Conservation (phyloP, 2,113 vertebrate genomes). For the Bostrychus sinensis region DNA sequence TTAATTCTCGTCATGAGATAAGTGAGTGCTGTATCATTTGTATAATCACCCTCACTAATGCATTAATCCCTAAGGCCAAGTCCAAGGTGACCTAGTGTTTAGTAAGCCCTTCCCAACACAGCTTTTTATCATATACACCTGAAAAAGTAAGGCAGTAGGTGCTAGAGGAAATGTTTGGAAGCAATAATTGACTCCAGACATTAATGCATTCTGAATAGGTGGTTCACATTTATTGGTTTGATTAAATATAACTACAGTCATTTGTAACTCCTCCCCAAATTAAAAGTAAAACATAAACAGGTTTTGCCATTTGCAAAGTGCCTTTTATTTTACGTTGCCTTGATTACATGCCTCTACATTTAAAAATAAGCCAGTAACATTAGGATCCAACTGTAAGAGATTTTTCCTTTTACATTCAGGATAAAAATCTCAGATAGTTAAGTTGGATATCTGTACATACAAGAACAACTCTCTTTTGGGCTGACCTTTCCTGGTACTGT, state of each 20-base stretch:
- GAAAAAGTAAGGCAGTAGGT: background rate
- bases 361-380: constrained; percentile 82
- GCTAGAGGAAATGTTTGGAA: background rate
- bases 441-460: constrained; percentile 78
- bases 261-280: constrained; percentile 45
- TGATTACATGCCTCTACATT: constrained; percentile 85
- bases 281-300: constrained; percentile 79
- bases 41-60: constrained; percentile 45
- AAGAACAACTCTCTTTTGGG: constrained; percentile 78
- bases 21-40: constrained; percentile 28
- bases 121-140: background rate
- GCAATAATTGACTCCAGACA: constrained; percentile 57
- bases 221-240: constrained; percentile 70
- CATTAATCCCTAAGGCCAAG: constrained; percentile 58
- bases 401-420: constrained; percentile 64
- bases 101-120: background rate
- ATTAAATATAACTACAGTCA: constrained; percentile 66
- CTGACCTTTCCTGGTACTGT: constrained; percentile 77
- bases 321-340: constrained; percentile 83
- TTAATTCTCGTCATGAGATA: constrained; percentile 49
- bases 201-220: constrained; percentile 60
- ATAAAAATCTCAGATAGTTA: constrained; percentile 69
- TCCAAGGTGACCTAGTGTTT: constrained; percentile 70
- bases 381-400: constrained; percentile 76
- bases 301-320: constrained; percentile 80